phyloP scores from a whole-genome alignment of 2,797 vertebrate genomes.

The Xerus rutilus region DNA sequence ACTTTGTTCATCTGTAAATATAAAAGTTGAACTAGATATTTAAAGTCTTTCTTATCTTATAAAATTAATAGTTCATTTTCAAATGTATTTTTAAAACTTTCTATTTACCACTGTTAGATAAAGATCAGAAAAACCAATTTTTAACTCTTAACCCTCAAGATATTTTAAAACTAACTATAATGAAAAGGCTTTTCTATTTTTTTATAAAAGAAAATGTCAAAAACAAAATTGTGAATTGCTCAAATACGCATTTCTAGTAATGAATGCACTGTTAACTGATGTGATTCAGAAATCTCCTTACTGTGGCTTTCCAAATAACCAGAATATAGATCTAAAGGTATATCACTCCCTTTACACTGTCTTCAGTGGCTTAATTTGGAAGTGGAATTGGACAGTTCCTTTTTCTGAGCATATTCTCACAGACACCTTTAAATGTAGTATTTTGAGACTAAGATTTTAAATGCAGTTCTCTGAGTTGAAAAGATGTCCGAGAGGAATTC shows the following conservation, averaged over 20 bases:
- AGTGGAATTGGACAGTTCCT: not conserved
- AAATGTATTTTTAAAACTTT: not conserved
- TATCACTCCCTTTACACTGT: not conserved
- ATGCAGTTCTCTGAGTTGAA: not conserved
- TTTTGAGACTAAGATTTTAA: not conserved
- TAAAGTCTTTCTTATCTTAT: not conserved
- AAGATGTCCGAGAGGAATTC: not conserved
- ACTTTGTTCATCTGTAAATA: not conserved
- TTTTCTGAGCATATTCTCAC: not conserved
- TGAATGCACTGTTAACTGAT: not conserved
- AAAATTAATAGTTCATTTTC: not conserved
- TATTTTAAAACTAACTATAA: not conserved
- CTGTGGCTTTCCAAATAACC: not conserved
- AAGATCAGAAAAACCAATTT: not conserved
- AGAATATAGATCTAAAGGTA: not conserved
- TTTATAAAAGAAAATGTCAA: not conserved
- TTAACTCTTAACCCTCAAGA: not conserved
- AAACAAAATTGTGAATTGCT: not conserved
- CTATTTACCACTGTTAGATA: not conserved
- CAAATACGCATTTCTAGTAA: not conserved
- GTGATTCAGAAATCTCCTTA: not conserved
- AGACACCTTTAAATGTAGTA: not conserved
- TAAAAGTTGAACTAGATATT: not conserved
- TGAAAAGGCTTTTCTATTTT: not conserved
- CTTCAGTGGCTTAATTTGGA: not conserved